phyloP scores from a whole-genome alignment of 2,888 invertebrate genomes.

The Trichacis sp. region DNA sequence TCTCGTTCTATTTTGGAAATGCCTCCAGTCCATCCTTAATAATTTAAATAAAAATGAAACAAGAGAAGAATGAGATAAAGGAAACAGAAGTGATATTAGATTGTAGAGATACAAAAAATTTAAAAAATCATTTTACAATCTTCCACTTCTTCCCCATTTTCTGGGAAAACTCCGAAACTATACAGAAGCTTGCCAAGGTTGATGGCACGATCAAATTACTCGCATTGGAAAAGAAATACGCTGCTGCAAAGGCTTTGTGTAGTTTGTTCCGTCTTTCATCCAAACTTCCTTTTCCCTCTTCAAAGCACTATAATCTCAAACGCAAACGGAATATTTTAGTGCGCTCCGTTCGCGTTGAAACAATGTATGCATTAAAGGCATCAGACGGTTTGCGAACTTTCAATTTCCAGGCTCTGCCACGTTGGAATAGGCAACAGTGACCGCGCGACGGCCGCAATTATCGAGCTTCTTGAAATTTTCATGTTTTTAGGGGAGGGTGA shows the following conservation, averaged over 20 bases:
- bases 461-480: neutral
- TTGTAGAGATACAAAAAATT: too few relatives aligned
- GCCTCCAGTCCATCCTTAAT: too few relatives aligned
- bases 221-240: slow-evolving; percentile 1
- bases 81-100: too few relatives aligned
- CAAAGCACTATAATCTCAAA: neutral
- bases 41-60: too few relatives aligned
- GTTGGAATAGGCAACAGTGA: neutral
- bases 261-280: neutral
- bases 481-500: neutral
- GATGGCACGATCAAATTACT: neutral
- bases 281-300: neutral
- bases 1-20: too few relatives aligned
- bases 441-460: neutral
- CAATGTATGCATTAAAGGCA: neutral
- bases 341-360: neutral
- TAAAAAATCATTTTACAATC: too few relatives aligned
- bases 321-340: neutral
- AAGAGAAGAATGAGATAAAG: too few relatives aligned
- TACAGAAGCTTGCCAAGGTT: too few relatives aligned
- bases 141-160: too few relatives aligned
- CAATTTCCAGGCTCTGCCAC: too few relatives aligned
- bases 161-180: too few relatives aligned
- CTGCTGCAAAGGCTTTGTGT: neutral
- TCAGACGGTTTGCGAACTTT: neutral